A percentile compares a stretch with the other conserved stretches of the same genome.
These are phyloP conservation scores for Stratiolaelaps scimitus DNA, from an alignment of 1,140 invertebrate species.

Conservation along the genomic window DNA sequence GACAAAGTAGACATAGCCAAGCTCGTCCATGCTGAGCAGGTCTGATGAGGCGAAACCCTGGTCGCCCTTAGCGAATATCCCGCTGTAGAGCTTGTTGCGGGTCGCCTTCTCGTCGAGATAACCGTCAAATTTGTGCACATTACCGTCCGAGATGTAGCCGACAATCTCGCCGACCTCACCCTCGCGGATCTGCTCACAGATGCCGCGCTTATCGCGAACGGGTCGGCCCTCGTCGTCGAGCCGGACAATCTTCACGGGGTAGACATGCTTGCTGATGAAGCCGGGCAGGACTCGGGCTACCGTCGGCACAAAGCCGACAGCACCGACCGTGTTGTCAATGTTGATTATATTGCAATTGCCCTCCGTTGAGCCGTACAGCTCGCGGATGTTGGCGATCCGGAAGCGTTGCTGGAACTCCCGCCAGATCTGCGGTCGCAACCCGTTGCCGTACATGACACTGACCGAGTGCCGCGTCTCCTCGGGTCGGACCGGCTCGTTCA, in stretches of 20 bases:
- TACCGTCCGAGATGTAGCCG: slow-evolving; percentile 64
- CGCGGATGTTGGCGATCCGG: slow-evolving; percentile 45
- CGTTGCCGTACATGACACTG: slow-evolving; percentile 48
- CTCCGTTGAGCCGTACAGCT: slow-evolving; percentile 51
- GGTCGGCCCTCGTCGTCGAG: slow-evolving; percentile 45
- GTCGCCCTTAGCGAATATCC: slow-evolving; percentile 83
- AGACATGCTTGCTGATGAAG: slow-evolving; percentile 43
- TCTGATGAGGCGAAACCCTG: slow-evolving; percentile 77
- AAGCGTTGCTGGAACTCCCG: slow-evolving; percentile 46
- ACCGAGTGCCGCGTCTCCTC: slow-evolving; percentile 64
- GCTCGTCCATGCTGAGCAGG: slow-evolving; percentile 46
- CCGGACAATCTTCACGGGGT: slow-evolving; percentile 61
- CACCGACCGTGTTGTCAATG: slow-evolving; percentile 70
- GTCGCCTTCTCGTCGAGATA: slow-evolving; percentile 88
- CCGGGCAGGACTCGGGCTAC: slow-evolving; percentile 42
- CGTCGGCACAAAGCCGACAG: slow-evolving; percentile 82
- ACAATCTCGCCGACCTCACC: slow-evolving; percentile 92
- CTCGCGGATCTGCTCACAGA: slow-evolving; percentile 48
- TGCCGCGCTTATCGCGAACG: slow-evolving; percentile 43
- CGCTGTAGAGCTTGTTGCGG: slow-evolving; percentile 75
- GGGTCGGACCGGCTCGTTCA: slow-evolving; percentile 61
- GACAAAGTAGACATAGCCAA: slow-evolving; percentile 50
- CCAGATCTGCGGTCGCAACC: slow-evolving; percentile 48
- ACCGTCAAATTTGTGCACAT: slow-evolving; percentile 54
- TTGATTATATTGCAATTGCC: slow-evolving; percentile 55